Base-by-base conservation (phyloP, 1,140 invertebrate genomes). In the Bombus superbus region DNA sequence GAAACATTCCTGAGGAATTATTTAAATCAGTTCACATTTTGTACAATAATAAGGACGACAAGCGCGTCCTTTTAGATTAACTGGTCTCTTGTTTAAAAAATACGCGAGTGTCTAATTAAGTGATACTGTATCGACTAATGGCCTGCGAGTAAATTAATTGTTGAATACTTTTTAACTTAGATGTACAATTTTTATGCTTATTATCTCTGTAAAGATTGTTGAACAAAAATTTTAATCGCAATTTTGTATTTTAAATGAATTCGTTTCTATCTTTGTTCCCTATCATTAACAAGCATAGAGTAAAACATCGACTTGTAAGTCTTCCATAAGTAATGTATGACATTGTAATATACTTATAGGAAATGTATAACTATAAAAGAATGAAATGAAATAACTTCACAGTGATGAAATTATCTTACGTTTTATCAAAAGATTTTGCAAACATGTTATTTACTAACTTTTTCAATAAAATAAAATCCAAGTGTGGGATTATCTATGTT, bases 151-250 rank as follows among this genome's bases (percentile, higher is more conserved):
- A 57, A 81, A 85, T 68, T 44, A 75, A 69, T 85, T 74, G 74
- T 81, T 74, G 4, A 68, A 40, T 28, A 81, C 22, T 73, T 84
- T 71, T 83, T 68, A 83, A 38, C 22, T 66, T 66, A 66, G 42
- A 83, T 68, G 35, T 83, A 82, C 42, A 22, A 68, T 38, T 83
- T 83, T 83, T 42, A 83, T 77, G 81, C n/a, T 64, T 77, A 76
- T n/a, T 59, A 25, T 78, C 35, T 83, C 69, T 83, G 81, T 83
- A 77, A 77, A 42, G 18, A 83, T 83, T 73, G 81, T 77, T 78
- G 40, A 73, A 81, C 69, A 77, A 77, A 83, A 83, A 42, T 83
- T 77, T 77, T 83, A 42, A 83, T 76, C 47, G 25, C n/a, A 83
- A 83, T 71, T 83, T 83, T 83, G 32, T 78, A 83, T 68, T 78